These are phyloP conservation scores for Trachelus troglodyta DNA, from an alignment of 2,888 invertebrate genomes.

Conservation along the genomic window DNA sequence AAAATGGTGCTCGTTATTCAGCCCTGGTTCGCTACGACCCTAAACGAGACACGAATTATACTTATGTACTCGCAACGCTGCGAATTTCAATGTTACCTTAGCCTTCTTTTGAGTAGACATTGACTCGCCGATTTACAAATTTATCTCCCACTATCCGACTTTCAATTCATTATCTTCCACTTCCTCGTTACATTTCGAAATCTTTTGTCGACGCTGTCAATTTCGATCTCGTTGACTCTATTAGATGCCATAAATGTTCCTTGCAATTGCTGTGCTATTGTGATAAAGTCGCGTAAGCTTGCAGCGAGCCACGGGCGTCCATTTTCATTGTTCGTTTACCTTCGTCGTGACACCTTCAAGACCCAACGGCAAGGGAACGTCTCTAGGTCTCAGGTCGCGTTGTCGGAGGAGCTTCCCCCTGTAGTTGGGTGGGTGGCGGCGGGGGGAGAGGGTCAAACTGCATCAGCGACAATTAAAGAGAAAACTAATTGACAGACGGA, in stretches of 20 bases:
- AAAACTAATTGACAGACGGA: neutral
- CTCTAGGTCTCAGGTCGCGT: neutral
- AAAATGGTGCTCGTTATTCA: neutral
- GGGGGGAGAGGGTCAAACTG: neutral
- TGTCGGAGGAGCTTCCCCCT: neutral
- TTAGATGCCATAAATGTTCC: constrained; percentile 15
- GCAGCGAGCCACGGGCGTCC: neutral
- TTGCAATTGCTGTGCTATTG: constrained; percentile 19
- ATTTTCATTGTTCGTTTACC: neutral
- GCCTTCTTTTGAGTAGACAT: neutral
- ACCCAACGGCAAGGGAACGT: neutral
- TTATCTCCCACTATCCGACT: neutral
- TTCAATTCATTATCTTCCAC: neutral
- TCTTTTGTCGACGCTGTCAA: neutral
- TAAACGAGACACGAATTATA: neutral
- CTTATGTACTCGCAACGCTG: neutral
- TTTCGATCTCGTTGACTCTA: neutral
- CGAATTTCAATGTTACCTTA: neutral
- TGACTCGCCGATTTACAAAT: neutral
- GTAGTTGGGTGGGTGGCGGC: too few relatives aligned
- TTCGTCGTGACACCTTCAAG: neutral
- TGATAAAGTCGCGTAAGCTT: constrained; percentile 23
- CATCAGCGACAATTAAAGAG: neutral
- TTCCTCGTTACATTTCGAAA: neutral
- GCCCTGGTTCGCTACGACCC: neutral